phyloP scores from a whole-genome alignment of 1,140 invertebrate genomes.

The Periplaneta americana region DNA sequence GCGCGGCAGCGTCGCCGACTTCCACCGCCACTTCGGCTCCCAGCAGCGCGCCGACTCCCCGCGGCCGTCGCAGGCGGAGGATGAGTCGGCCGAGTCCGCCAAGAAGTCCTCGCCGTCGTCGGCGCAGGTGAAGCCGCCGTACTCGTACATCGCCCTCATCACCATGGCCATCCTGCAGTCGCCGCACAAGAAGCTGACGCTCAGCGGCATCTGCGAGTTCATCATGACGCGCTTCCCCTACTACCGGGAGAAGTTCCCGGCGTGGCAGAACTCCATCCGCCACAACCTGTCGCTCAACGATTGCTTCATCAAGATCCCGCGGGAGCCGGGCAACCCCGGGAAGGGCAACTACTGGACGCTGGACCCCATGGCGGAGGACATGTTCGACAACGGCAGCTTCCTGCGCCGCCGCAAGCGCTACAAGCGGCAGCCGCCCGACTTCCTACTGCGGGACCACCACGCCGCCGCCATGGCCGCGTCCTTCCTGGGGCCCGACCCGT shows the following conservation, averaged over 20 bases:
- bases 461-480: conserved; percentile 38
- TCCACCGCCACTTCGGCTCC: conserved; percentile 14
- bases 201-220: conserved; percentile 98
- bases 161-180: conserved; percentile 97
- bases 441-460: conserved; percentile 37
- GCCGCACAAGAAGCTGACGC: conserved; percentile 92
- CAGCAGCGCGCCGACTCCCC: not conserved
- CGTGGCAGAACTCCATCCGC: conserved; percentile 95
- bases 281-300: conserved; percentile 98
- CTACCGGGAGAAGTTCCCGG: conserved; percentile 91
- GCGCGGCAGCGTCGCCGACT: not conserved
- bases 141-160: conserved; percentile 96
- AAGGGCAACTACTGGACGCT: conserved; percentile 99
- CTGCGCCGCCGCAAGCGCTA: conserved; percentile 90
- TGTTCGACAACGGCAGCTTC: conserved; percentile 99
- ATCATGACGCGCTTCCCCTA: conserved; percentile 98
- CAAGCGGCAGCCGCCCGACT: conserved; percentile 71
- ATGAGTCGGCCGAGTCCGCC: conserved; percentile 4
- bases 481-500: conserved; percentile 36
- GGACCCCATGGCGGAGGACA: conserved; percentile 94
- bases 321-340: conserved; percentile 96
- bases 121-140: conserved; percentile 80
- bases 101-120: conserved; percentile 23
- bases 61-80: not conserved
- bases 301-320: conserved; percentile 97